Evolutionary conservation across 2,113 vertebrate species (phyloP).

Genomic region (Dolichotis patagonum): DNA sequence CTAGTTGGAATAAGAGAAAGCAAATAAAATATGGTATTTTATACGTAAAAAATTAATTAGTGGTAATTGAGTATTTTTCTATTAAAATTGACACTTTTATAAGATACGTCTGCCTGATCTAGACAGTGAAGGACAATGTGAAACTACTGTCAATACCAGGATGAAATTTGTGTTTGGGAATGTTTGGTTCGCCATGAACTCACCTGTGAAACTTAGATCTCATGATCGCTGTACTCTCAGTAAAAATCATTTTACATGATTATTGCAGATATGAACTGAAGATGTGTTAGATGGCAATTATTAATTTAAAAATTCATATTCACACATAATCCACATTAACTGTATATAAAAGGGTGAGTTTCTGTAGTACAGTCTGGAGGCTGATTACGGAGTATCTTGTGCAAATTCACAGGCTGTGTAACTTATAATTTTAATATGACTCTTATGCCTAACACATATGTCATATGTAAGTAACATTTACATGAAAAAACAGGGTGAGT

Average conservation of each 20-base stretch:
- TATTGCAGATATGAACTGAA: neutral
- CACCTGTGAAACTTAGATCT: neutral
- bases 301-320: constrained; percentile 20
- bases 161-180: neutral
- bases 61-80: neutral
- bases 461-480: neutral
- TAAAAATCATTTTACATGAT: constrained; percentile 17
- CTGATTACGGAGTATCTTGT: neutral
- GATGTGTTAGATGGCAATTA: neutral
- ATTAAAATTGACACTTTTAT: neutral
- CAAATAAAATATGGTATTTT: neutral
- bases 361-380: neutral
- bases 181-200: neutral
- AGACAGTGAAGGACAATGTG: neutral
- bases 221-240: neutral
- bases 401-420: neutral
- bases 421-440: neutral
- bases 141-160: neutral
- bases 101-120: neutral
- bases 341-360: neutral
- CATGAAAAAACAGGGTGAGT: neutral
- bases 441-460: neutral
- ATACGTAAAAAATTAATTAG: neutral
- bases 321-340: neutral
- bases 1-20: neutral